Conservation (phyloP, 2,888 invertebrate species). For the Melanotus villosus region DNA sequence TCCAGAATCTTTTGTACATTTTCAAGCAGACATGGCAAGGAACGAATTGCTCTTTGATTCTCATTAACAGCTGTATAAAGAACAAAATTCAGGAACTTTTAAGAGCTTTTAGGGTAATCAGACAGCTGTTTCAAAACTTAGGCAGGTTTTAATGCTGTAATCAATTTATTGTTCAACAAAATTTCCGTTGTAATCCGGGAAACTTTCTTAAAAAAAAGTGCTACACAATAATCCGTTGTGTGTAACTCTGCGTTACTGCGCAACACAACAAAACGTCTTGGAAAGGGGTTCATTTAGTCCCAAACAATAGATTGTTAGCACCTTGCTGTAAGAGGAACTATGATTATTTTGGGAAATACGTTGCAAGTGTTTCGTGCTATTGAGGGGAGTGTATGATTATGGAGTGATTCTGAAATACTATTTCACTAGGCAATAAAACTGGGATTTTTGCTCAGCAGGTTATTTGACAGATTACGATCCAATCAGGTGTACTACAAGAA, state of each 20-base stretch:
- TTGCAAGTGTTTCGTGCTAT: too few species aligned
- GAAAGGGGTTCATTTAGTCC: slow-evolving; percentile 4
- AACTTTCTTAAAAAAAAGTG: slow-evolving; percentile 23
- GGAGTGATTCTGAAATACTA: too few species aligned
- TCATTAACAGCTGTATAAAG: slow-evolving; percentile 30
- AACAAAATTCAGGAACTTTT: slow-evolving; percentile 33
- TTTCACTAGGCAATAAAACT: too few species aligned
- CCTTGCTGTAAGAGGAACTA: slow-evolving; percentile 13
- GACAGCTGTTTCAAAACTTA: slow-evolving; percentile 24
- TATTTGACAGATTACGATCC: too few species aligned
- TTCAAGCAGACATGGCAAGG: not conserved
- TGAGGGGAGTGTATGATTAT: too few species aligned
- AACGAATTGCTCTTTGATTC: slow-evolving; percentile 27
- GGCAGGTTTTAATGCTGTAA: slow-evolving; percentile 31
- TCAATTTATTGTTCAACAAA: slow-evolving; percentile 33
- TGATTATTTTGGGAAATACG: slow-evolving; percentile 5
- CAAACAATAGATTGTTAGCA: slow-evolving; percentile 11
- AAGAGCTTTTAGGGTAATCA: slow-evolving; percentile 37
- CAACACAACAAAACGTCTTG: slow-evolving; percentile 25
- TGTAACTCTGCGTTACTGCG: slow-evolving; percentile 21
- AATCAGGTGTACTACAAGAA: too few species aligned
- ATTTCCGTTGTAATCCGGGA: slow-evolving; percentile 25
- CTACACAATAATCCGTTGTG: slow-evolving; percentile 24
- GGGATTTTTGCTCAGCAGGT: too few species aligned
- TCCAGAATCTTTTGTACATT: slow-evolving; percentile 10